Conservation (phyloP, 1,140 invertebrate genomes). For the Diuraphis noxia region DNA sequence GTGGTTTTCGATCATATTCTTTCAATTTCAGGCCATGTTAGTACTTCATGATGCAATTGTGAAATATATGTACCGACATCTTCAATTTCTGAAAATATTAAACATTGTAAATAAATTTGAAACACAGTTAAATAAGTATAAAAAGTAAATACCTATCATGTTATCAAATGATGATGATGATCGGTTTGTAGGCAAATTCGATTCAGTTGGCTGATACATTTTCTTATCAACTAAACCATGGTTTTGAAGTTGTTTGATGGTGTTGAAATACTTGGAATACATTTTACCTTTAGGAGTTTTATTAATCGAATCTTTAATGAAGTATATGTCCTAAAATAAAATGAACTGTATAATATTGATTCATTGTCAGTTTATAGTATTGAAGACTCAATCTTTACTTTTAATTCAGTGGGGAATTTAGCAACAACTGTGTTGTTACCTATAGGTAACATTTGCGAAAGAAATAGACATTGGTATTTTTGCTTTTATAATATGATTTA, state of each 20-base stretch:
- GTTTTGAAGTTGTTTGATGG: neutral
- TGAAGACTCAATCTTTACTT: neutral
- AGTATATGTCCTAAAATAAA: neutral
- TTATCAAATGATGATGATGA: neutral
- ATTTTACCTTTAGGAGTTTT: neutral
- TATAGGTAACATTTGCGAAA: neutral
- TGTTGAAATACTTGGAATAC: neutral
- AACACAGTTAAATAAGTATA: neutral
- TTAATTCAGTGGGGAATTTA: neutral
- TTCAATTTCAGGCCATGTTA: neutral
- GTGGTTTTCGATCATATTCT: neutral
- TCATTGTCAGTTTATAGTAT: neutral
- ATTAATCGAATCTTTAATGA: neutral
- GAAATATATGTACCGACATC: neutral
- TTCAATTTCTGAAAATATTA: neutral
- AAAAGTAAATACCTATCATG: neutral
- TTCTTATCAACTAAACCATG: neutral
- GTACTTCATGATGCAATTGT: neutral
- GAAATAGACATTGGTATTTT: neutral
- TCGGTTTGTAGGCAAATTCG: neutral
- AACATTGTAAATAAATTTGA: neutral
- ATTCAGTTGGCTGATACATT: neutral
- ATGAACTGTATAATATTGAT: neutral
- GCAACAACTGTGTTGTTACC: neutral
- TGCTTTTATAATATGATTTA: neutral